Conservation (phyloP, 1,140 invertebrate species). For the Pentalonia nigronervosa region DNA sequence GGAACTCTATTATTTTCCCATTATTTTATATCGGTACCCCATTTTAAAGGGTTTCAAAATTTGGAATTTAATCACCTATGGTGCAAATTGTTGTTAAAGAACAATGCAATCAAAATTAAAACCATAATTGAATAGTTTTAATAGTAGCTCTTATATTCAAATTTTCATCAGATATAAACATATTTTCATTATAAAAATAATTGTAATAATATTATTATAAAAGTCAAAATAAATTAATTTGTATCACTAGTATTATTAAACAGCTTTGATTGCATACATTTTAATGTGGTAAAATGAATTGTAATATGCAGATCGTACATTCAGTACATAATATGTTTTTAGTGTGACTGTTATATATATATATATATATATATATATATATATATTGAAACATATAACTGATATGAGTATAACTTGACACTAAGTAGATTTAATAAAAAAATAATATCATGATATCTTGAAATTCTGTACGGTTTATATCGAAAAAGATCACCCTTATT, state of each 20-base stretch:
- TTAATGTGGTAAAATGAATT: not conserved
- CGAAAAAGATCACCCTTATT: not conserved
- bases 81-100: not conserved
- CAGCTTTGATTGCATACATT: not conserved
- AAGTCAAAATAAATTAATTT: not conserved
- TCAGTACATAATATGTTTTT: not conserved
- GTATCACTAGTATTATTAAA: not conserved
- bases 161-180: not conserved
- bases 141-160: not conserved
- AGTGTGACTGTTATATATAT: not conserved
- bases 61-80: not conserved
- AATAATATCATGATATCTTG: not conserved
- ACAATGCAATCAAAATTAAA: not conserved
- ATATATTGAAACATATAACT: not conserved
- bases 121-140: not conserved
- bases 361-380: not conserved
- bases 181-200: not conserved
- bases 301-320: not conserved
- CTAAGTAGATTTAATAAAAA: conserved; percentile 4
- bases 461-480: not conserved
- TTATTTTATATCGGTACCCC: not conserved
- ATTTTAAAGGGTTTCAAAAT: not conserved
- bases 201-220: not conserved
- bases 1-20: not conserved
- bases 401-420: conserved; percentile 5